Evolutionary conservation across 64 coral and sea anemone species (phyloP).

Genomic region (Stichodactyla mertensii): DNA sequence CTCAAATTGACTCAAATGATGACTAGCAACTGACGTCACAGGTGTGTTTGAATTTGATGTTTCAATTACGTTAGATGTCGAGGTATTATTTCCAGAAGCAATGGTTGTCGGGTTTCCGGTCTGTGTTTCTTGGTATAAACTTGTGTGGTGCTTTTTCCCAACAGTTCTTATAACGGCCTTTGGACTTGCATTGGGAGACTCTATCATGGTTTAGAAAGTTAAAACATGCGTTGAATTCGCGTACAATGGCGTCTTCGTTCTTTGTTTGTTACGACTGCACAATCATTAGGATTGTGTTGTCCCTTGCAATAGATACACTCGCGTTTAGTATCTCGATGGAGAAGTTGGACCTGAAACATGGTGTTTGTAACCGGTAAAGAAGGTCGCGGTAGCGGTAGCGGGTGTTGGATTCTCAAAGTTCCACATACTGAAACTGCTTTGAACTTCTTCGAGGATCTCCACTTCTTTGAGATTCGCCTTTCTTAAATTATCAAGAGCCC

Average conservation of each 20-base stretch:
- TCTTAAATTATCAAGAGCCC: background rate
- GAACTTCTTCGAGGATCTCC: slow-evolving; percentile 17
- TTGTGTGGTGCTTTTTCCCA: slow-evolving; percentile 39
- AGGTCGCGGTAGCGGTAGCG: background rate
- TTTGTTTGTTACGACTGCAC: background rate
- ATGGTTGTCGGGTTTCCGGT: background rate
- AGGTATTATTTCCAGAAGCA: too few relatives aligned
- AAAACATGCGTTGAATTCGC: background rate
- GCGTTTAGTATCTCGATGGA: background rate
- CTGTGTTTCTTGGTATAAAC: slow-evolving; percentile 11
- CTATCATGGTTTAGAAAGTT: slow-evolving; percentile 27
- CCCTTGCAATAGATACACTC: slow-evolving; percentile 24
- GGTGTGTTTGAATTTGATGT: too few relatives aligned
- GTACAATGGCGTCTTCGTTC: slow-evolving; percentile 11
- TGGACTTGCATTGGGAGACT: slow-evolving; percentile 39
- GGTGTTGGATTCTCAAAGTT: background rate
- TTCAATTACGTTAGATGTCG: too few relatives aligned
- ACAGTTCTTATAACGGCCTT: slow-evolving; percentile 17
- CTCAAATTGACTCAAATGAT: too few relatives aligned
- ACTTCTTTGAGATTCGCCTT: slow-evolving; percentile 20
- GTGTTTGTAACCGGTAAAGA: background rate
- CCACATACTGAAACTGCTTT: background rate
- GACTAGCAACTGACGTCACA: too few relatives aligned
- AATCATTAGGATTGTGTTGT: slow-evolving; percentile 20
- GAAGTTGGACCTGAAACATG: background rate